phyloP scores from a whole-genome alignment of 2,113 vertebrate genomes.

The Corapipo altera region DNA sequence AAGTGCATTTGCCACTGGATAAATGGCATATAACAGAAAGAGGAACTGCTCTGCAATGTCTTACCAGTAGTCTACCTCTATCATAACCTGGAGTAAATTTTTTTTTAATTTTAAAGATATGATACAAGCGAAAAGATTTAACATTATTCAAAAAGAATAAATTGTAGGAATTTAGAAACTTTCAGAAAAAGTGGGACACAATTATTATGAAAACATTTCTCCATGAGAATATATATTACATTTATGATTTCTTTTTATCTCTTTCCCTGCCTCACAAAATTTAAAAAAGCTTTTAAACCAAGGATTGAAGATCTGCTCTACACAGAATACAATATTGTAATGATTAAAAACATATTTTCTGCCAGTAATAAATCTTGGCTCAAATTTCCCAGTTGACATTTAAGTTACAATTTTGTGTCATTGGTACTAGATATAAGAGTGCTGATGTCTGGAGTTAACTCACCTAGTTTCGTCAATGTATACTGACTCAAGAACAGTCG shows the following conservation, averaged over 20 bases:
- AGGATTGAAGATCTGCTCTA: not conserved
- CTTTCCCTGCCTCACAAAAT: not conserved
- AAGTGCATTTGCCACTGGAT: not conserved
- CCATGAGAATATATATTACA: not conserved
- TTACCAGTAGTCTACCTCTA: not conserved
- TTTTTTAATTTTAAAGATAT: not conserved
- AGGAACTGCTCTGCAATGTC: not conserved
- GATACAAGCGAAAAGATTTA: not conserved
- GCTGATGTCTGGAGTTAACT: not conserved
- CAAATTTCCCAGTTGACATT: not conserved
- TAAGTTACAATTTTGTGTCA: not conserved
- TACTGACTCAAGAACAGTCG: conserved; percentile 92
- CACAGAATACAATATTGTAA: not conserved
- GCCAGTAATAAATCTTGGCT: not conserved
- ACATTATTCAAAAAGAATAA: not conserved
- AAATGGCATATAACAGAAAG: not conserved
- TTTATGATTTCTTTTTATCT: not conserved
- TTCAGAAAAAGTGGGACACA: not conserved
- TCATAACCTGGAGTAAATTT: not conserved
- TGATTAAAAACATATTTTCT: not conserved
- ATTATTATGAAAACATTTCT: not conserved
- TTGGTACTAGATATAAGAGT: not conserved
- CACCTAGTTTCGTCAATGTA: conserved; percentile 97
- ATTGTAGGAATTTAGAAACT: not conserved
- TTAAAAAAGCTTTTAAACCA: not conserved